These are phyloP conservation scores for Pogona vitticeps DNA, from an alignment of 2,113 vertebrate species.

Conservation along the genomic window DNA sequence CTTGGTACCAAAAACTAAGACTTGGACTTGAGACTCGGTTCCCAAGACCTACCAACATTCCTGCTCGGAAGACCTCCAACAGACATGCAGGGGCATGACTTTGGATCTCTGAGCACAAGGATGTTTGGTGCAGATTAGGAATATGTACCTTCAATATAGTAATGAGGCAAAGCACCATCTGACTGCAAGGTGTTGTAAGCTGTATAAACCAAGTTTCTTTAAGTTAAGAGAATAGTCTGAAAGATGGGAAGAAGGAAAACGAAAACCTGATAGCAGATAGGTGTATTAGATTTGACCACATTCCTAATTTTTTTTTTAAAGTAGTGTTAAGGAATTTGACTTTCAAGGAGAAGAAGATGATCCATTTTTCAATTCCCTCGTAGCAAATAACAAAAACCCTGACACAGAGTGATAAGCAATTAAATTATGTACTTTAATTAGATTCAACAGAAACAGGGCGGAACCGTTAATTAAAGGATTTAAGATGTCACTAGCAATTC, in stretches of 20 bases:
- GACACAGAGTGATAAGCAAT: slow-evolving; percentile 15
- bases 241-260: neutral
- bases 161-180: neutral
- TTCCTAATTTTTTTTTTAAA: neutral
- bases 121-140: neutral
- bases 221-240: neutral
- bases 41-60: no score
- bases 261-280: neutral
- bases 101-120: no score
- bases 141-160: neutral
- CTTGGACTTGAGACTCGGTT: no score
- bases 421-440: slow-evolving; percentile 59
- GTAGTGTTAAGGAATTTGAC: slow-evolving; percentile 23
- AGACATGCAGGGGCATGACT: neutral
- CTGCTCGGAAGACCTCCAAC: neutral
- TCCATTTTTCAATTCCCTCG: neutral
- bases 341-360: neutral
- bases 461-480: slow-evolving; percentile 70
- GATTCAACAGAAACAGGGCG: slow-evolving; percentile 66
- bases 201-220: neutral
- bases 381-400: neutral
- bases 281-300: neutral
- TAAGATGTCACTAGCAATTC: slow-evolving; percentile 56
- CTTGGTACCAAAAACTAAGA: no score
- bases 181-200: slow-evolving; percentile 21